Evolutionary conservation across 1,140 invertebrate genomes (phyloP).

Genomic region (Saxidomus purpurata): DNA sequence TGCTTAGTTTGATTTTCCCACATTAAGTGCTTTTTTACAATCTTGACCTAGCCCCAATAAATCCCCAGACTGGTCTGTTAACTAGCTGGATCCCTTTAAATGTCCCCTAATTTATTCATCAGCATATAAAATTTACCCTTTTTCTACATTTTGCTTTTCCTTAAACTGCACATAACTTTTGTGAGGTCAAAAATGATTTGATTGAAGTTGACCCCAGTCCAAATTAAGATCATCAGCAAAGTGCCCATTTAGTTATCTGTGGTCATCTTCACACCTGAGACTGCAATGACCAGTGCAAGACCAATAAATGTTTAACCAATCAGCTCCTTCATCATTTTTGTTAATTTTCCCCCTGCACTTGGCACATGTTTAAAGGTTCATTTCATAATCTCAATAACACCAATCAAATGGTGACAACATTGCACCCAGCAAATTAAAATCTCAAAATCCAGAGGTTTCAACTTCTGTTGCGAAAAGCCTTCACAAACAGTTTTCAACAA

Average conservation of each 20-base stretch:
- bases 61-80: constrained; percentile 47
- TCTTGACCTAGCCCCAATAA: constrained; percentile 53
- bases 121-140: constrained; percentile 49
- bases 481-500: background rate
- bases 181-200: constrained; percentile 55
- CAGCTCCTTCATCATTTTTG: constrained; percentile 16
- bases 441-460: constrained; percentile 39
- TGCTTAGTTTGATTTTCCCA: constrained; percentile 63
- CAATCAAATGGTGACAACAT: constrained; percentile 44
- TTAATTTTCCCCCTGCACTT: constrained; percentile 21
- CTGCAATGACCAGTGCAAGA: constrained; percentile 21
- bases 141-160: constrained; percentile 20
- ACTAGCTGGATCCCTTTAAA: constrained; percentile 53
- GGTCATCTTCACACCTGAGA: constrained; percentile 48
- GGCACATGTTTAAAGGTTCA: constrained; percentile 37
- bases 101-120: constrained; percentile 55
- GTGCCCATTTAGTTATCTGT: constrained; percentile 54
- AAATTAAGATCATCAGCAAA: constrained; percentile 43
- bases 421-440: constrained; percentile 47
- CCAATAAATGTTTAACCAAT: constrained; percentile 24
- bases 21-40: constrained; percentile 51
- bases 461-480: background rate
- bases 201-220: constrained; percentile 58
- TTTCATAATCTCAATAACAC: constrained; percentile 35
- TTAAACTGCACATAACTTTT: constrained; percentile 3